Evolutionary conservation across 92 coral and sea anemone genomes (phyloP).

Genomic region (Micromussa lordhowensis): DNA sequence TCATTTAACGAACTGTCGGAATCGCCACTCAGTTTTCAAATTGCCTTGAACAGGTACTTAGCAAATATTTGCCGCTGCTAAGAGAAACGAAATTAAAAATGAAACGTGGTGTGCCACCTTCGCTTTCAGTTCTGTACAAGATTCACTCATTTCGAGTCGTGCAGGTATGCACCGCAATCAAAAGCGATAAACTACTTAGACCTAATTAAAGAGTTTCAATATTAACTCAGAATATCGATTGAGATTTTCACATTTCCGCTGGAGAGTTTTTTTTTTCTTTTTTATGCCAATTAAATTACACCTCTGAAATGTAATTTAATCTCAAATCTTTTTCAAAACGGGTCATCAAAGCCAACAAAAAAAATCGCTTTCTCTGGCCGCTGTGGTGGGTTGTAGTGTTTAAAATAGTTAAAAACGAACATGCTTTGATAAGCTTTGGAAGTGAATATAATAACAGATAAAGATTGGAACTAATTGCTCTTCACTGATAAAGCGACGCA

Average conservation of each 20-base stretch:
- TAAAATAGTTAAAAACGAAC: not conserved
- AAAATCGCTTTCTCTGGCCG: not conserved
- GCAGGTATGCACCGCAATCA: not conserved
- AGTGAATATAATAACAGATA: not conserved
- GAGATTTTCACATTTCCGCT: not conserved
- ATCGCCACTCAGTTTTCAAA: not conserved
- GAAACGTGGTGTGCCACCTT: not conserved
- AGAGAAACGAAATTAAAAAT: not conserved
- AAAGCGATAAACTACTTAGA: not conserved
- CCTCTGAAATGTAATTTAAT: not conserved
- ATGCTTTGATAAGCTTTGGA: not conserved
- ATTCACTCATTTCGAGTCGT: not conserved
- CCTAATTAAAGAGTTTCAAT: not conserved
- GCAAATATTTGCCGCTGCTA: not conserved
- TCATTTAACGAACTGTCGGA: not conserved
- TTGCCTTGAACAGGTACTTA: not conserved
- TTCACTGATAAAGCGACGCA: not conserved
- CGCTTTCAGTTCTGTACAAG: not conserved
- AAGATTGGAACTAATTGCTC: not conserved
- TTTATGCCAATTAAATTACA: not conserved
- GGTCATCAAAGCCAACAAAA: not conserved
- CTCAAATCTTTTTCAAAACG: not conserved
- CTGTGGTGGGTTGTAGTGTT: no score
- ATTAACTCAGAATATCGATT: not conserved
- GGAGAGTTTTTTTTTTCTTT: not conserved